Percentiles rank a stretch among this genome's conserved stretches.
These are phyloP conservation scores for Linepithema humile DNA, from an alignment of 1,140 invertebrate species.

Conservation along the genomic window DNA sequence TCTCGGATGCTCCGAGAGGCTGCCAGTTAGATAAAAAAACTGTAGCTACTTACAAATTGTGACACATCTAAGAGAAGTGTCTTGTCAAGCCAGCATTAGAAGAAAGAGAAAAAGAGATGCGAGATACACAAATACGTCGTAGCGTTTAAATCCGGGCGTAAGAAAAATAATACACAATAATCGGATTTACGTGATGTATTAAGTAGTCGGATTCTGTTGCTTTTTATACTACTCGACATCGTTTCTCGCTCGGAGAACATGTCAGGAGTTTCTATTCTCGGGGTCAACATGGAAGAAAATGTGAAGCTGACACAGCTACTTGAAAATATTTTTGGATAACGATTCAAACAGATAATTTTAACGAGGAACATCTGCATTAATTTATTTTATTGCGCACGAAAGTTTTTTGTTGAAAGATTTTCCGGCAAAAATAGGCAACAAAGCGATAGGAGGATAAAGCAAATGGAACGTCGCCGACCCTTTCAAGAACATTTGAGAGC, in stretches of 20 bases:
- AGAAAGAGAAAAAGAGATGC: not conserved
- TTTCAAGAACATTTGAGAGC: constrained; percentile 50
- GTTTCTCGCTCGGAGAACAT: not conserved
- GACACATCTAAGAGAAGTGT: constrained; percentile 19
- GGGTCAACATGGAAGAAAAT: not conserved
- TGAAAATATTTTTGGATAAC: not conserved
- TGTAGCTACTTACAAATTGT: constrained; percentile 63
- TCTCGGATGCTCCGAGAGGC: constrained; percentile 38
- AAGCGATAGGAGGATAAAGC: constrained; percentile 48
- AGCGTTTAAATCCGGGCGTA: not conserved
- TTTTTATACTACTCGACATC: constrained; percentile 50
- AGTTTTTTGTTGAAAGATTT: constrained; percentile 3
- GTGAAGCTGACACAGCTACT: not conserved
- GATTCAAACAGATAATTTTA: constrained; percentile 1
- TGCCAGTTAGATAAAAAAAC: constrained; percentile 21
- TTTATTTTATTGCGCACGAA: not conserved
- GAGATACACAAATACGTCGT: constrained; percentile 4
- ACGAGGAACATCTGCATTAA: not conserved
- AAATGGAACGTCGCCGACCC: constrained; percentile 60
- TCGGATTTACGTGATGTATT: constrained; percentile 1
- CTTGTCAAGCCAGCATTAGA: constrained; percentile 6
- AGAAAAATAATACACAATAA: constrained; percentile 30
- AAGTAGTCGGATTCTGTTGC: not conserved
- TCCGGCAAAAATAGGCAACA: constrained; percentile 26
- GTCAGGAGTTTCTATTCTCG: not conserved